Percentiles rank a stretch among this genome's conserved stretches.
These are phyloP conservation scores for Sepioteuthis lessoniana DNA, from an alignment of 2,888 invertebrate species.

Conservation along the genomic window DNA sequence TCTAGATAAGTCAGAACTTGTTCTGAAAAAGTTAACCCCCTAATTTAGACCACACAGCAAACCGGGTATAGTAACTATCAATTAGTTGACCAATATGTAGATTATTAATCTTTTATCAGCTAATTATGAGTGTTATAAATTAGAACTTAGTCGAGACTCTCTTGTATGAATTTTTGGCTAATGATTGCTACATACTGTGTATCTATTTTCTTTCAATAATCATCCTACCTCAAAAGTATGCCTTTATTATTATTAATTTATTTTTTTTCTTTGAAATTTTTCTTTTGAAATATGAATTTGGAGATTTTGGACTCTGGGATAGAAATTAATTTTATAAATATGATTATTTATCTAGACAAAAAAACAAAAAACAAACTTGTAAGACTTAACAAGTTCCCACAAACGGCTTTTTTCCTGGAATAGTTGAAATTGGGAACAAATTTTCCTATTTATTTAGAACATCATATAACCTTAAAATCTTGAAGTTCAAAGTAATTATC, in stretches of 20 bases:
- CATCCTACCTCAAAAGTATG: background rate
- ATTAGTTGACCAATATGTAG: background rate
- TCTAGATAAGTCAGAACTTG: background rate
- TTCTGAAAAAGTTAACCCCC: background rate
- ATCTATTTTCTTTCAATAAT: background rate
- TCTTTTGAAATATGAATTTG: background rate
- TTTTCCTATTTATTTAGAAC: too few species aligned
- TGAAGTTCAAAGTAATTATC: too few species aligned
- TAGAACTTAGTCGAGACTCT: background rate
- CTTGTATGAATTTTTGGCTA: background rate
- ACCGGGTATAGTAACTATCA: background rate
- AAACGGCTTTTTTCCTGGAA: too few species aligned
- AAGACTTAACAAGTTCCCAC: too few species aligned
- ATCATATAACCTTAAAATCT: too few species aligned
- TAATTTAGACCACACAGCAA: background rate
- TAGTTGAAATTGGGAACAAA: too few species aligned
- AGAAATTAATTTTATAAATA: background rate
- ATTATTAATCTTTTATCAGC: background rate
- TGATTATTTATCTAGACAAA: too few species aligned
- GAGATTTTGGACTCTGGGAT: background rate
- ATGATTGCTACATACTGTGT: background rate
- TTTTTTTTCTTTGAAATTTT: background rate
- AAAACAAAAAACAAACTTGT: too few species aligned
- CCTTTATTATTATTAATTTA: background rate
- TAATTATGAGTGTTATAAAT: background rate